These are phyloP conservation scores for Caenorhabditis sinica DNA, from an alignment of 2,888 invertebrate species.

Conservation along the genomic window DNA sequence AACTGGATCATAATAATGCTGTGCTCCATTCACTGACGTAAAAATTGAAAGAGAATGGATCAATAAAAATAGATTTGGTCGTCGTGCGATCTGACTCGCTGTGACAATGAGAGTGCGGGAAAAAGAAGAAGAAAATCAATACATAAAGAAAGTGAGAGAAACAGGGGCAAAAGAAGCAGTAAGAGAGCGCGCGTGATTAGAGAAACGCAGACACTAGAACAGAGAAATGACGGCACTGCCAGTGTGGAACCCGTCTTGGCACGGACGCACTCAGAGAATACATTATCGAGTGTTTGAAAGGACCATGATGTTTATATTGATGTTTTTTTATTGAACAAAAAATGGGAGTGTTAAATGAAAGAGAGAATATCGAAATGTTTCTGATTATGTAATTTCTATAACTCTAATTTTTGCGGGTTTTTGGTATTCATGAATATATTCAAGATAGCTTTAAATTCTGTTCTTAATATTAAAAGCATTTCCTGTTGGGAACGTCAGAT, in stretches of 20 bases:
- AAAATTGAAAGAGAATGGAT: neutral
- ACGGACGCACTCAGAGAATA: constrained; percentile 1
- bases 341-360: no score
- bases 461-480: no score
- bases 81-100: neutral
- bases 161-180: constrained; percentile 27
- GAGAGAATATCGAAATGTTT: no score
- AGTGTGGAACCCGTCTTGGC: constrained; percentile 53
- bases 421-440: no score
- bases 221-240: constrained; percentile 21
- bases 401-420: no score
- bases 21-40: no score
- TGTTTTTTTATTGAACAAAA: neutral
- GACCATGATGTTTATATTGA: neutral
- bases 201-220: constrained; percentile 33
- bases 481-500: no score
- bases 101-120: constrained; percentile 16
- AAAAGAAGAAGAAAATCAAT: constrained; percentile 29
- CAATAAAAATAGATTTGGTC: neutral
- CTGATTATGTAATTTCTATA: no score
- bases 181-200: constrained; percentile 12
- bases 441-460: no score
- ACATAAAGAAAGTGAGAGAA: constrained; percentile 24
- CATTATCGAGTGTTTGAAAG: constrained; percentile 3
- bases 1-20: no score